Base-by-base conservation (phyloP, 2,113 vertebrate species). In the Sigmodon hispidus region DNA sequence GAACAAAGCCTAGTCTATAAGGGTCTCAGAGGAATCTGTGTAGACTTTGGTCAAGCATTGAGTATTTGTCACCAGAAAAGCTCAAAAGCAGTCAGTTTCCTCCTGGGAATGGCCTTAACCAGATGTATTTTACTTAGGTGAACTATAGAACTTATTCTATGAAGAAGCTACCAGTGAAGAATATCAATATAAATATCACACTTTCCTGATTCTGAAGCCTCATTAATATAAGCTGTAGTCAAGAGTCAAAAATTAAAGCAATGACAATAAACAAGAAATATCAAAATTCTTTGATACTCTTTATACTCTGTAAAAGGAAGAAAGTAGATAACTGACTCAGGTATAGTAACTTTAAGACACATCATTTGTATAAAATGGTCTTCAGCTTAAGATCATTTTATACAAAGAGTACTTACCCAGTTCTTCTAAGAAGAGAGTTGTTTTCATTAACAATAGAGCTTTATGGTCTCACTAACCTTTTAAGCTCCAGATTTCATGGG, bases 401-500 rank as follows among this genome's bases (percentile, higher is more conserved):
- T 73, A 73, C 34, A 72, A 76, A 89, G 40, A 92, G 10, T 19
- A 52, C 26, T n/a, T 48, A 67, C 17, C 48, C 16, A 45, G 7
- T 67, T 48, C n/a, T 79, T 16, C 34, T 50, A 21, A 94, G 48
- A 63, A 57, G 43, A 50, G 34, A 85, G 22, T 7, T 73, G 43
- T 91, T 95, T 84, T 76, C 80, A 50, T 43, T 24, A 55, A n/a
- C 10, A 19, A 94, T 94, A 59, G 4, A 26, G 12, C 65, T 76
- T 72, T n/a, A 86, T 97, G 90, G 67, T 93, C 12, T 93, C 73
- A 36, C 90, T 96, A 88, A 86, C 69, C 81, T 80, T 86, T 97
- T 83, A 92, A 83, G 97, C 91, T 97, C 98, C 59, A 83, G 87
- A 87, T 97, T 97, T 97, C 94, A 95, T 93, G 79, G 98, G 72